Evolutionary conservation across 30 jellyfish, hydroid and myxozoan genomes (phyloP).

Genomic region (Aurelia aurita): DNA sequence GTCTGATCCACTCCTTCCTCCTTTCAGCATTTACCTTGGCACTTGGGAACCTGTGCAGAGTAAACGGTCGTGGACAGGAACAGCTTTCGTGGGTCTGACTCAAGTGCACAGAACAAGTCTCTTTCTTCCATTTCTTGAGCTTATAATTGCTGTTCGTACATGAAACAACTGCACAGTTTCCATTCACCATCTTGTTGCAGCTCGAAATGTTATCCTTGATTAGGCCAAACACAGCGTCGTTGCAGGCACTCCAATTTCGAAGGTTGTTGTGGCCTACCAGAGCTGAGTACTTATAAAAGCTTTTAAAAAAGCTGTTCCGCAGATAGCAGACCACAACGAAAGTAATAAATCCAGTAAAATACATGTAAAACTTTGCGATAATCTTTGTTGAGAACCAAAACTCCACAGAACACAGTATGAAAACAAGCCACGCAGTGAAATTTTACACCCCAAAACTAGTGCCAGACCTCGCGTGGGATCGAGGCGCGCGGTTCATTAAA

Average conservation of each 20-base stretch:
- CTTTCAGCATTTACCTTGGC: not conserved
- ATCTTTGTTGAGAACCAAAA: conserved; percentile 13
- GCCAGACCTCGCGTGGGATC: too few relatives aligned
- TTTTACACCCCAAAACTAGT: conserved; percentile 42
- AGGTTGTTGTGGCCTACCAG: too few relatives aligned
- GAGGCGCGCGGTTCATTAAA: conserved; percentile 30
- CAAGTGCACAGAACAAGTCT: conserved; percentile 1
- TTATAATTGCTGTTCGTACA: conserved; percentile 18
- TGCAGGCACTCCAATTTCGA: not conserved
- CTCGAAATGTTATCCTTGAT: too few relatives aligned
- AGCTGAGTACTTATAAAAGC: too few relatives aligned
- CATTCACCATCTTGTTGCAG: too few relatives aligned
- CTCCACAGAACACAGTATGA: conserved; percentile 3
- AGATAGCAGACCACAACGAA: too few relatives aligned
- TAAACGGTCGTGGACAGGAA: conserved; percentile 4
- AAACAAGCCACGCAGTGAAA: not conserved
- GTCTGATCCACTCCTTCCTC: conserved; percentile 21
- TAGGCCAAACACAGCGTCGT: not conserved
- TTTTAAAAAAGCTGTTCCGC: too few relatives aligned
- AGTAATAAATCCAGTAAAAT: too few relatives aligned
- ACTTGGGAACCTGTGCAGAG: conserved; percentile 17
- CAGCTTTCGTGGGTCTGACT: not conserved
- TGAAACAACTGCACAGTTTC: conserved; percentile 17
- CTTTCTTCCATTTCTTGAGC: conserved; percentile 16
- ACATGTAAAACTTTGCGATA: too few relatives aligned